These are phyloP conservation scores for Leucopternis melanops DNA, from an alignment of 2,113 vertebrate genomes.

Conservation along the genomic window DNA sequence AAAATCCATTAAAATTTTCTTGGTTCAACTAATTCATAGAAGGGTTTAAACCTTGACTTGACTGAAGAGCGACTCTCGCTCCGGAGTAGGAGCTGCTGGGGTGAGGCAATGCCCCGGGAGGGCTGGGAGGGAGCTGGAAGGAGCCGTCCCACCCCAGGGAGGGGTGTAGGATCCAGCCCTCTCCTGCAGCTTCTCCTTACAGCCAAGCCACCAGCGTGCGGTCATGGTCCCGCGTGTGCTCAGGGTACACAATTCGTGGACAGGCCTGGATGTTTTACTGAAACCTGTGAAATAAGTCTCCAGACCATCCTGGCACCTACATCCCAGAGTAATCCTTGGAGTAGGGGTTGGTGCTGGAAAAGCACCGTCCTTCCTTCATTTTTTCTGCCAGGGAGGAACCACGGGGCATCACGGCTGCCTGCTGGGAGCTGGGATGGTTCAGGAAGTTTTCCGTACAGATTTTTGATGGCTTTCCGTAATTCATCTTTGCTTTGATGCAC, in stretches of 20 bases:
- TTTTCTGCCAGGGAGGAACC: neutral
- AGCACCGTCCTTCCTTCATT: neutral
- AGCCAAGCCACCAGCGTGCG: neutral
- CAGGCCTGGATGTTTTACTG: neutral
- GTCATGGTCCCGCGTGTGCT: neutral
- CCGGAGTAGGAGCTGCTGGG: neutral
- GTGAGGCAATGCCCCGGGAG: fast-evolving
- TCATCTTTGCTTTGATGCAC: neutral
- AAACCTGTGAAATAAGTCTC: neutral
- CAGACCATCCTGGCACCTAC: neutral
- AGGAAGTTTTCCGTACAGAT: neutral
- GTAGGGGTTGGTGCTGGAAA: neutral
- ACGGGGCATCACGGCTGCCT: neutral
- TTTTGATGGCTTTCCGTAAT: neutral
- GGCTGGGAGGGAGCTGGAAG: neutral
- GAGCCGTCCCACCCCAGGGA: neutral
- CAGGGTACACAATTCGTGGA: neutral
- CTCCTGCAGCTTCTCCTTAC: neutral
- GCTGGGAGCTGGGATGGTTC: neutral
- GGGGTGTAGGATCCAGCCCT: neutral
- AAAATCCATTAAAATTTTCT: neutral
- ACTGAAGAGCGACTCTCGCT: neutral
- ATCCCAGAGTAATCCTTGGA: neutral
- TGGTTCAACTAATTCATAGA: neutral
- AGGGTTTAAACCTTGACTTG: neutral